These are phyloP conservation scores for Lutraria rhynchaena DNA, from an alignment of 1,140 invertebrate genomes.

Conservation along the genomic window DNA sequence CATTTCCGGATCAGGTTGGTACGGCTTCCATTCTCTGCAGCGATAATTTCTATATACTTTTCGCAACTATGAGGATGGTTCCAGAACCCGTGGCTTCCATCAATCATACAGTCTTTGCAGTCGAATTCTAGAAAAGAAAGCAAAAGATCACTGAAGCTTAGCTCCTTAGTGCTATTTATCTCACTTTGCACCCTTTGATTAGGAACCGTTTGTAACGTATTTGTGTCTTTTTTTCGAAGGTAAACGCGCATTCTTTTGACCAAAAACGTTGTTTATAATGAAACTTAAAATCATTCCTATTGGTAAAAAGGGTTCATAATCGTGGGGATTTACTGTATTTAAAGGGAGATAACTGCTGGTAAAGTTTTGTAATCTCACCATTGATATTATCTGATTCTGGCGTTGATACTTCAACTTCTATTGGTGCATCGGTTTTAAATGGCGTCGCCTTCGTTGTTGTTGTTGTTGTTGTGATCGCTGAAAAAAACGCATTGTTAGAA, in stretches of 20 bases:
- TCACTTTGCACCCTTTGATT: neutral
- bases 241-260: no score
- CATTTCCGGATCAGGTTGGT: slow-evolving; percentile 11
- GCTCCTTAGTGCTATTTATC: no score
- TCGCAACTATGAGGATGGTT: slow-evolving; percentile 33
- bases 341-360: no score
- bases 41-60: slow-evolving; percentile 47
- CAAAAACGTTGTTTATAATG: no score
- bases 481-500: neutral
- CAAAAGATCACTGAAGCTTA: no score
- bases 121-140: slow-evolving; percentile 24
- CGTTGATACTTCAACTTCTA: no score
- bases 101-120: slow-evolving; percentile 55
- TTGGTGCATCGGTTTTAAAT: no score
- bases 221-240: neutral
- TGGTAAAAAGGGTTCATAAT: no score
- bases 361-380: no score
- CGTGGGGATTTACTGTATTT: no score
- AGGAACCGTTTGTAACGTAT: neutral
- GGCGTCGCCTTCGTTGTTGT: neutral
- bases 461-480: slow-evolving; percentile 10
- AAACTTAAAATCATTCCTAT: no score
- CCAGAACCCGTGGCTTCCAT: slow-evolving; percentile 19
- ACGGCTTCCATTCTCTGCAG: slow-evolving; percentile 18
- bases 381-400: slow-evolving; percentile 3